These are phyloP conservation scores for Encarsia formosa DNA, from an alignment of 2,888 invertebrate genomes.

Conservation along the genomic window DNA sequence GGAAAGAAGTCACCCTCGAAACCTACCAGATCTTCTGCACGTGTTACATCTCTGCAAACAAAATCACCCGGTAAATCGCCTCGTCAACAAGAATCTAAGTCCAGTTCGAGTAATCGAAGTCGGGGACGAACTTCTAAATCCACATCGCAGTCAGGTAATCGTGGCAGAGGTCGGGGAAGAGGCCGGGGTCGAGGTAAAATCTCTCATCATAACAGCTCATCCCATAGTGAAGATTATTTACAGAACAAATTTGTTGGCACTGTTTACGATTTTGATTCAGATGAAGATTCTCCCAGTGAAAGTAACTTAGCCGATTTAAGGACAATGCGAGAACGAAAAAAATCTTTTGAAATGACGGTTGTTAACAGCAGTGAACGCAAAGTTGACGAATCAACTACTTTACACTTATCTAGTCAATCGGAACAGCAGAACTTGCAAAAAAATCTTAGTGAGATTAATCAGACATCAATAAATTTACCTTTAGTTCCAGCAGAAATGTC, in stretches of 20 bases:
- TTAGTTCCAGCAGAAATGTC: slow-evolving; percentile 33
- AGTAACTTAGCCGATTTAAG: slow-evolving; percentile 71
- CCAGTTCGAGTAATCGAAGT: slow-evolving; percentile 47
- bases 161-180: slow-evolving; percentile 45
- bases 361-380: slow-evolving; percentile 35
- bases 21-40: slow-evolving; percentile 60
- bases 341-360: slow-evolving; percentile 53
- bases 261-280: slow-evolving; percentile 81
- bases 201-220: slow-evolving; percentile 32
- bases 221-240: slow-evolving; percentile 64
- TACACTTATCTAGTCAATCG: slow-evolving; percentile 21
- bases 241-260: slow-evolving; percentile 80
- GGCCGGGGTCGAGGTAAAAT: slow-evolving; percentile 51
- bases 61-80: slow-evolving; percentile 68
- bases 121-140: slow-evolving; percentile 52
- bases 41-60: slow-evolving; percentile 59
- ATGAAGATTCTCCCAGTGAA: slow-evolving; percentile 75
- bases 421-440: slow-evolving; percentile 35
- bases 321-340: slow-evolving; percentile 73
- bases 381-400: slow-evolving; percentile 29
- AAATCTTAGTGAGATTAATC: background rate
- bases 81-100: slow-evolving; percentile 38
- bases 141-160: slow-evolving; percentile 37
- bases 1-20: slow-evolving; percentile 60
- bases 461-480: slow-evolving; percentile 37